phyloP scores from a whole-genome alignment of 2,888 invertebrate genomes.

The Dyspetes luteomarginatus region DNA sequence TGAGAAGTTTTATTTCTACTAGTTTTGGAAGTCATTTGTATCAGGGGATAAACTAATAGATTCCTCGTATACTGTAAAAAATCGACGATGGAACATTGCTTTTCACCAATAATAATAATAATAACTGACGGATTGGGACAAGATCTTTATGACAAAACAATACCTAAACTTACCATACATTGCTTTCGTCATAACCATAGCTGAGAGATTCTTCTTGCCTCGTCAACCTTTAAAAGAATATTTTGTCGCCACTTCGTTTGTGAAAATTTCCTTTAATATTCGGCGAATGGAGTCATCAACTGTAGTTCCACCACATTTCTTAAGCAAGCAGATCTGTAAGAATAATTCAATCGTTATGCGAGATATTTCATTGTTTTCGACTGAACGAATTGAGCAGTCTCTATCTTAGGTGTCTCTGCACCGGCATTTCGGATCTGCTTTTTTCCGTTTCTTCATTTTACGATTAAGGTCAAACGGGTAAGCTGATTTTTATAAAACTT shows the following conservation, averaged over 20 bases:
- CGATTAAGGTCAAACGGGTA: too few species aligned
- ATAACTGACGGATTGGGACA: not conserved
- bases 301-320: conserved; percentile 20
- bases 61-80: too few species aligned
- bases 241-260: conserved; percentile 20
- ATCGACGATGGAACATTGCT: too few species aligned
- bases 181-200: not conserved
- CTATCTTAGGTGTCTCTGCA: too few species aligned
- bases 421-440: too few species aligned
- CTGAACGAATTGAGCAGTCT: not conserved
- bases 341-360: not conserved
- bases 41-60: too few species aligned
- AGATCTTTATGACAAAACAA: not conserved
- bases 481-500: too few species aligned
- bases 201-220: conserved; percentile 17
- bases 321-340: conserved; percentile 9
- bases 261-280: conserved; percentile 32
- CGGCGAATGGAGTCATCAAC: conserved; percentile 29
- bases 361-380: not conserved
- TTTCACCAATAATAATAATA: too few species aligned
- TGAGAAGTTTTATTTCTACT: too few species aligned
- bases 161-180: conserved; percentile 22
- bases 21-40: too few species aligned
- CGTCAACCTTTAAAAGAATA: conserved; percentile 19
- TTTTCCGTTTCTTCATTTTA: too few species aligned